A percentile compares a stretch with the other conserved stretches of the same genome.
Evolutionary conservation across 2,113 vertebrate genomes (phyloP).

Genomic region (Tringa solitaria): DNA sequence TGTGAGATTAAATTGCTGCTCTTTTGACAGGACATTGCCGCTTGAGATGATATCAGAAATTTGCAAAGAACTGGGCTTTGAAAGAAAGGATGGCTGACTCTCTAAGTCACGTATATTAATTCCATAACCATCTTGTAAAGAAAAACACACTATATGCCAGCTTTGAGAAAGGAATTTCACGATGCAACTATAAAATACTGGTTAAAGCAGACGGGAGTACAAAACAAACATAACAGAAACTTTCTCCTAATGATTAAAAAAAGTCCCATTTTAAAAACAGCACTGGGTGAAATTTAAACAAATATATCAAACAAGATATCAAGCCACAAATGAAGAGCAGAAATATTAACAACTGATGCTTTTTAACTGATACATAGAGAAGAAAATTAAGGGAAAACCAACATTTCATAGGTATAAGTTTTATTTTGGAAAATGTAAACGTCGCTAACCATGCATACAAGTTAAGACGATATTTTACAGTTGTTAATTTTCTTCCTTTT

Average conservation of each 20-base stretch:
- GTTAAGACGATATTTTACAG: constrained; percentile 76
- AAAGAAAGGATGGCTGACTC: not conserved
- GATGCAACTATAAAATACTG: not conserved
- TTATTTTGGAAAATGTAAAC: constrained; percentile 82
- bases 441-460: constrained; percentile 81
- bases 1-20: not conserved
- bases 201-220: not conserved
- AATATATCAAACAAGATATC: not conserved
- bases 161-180: not conserved
- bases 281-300: not conserved
- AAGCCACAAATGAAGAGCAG: not conserved
- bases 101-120: not conserved
- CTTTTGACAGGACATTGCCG: not conserved
- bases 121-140: not conserved
- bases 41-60: not conserved
- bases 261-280: not conserved
- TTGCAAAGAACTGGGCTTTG: not conserved
- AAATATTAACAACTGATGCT: not conserved
- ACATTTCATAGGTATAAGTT: constrained; percentile 52
- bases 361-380: not conserved
- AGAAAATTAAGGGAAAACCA: not conserved
- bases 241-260: not conserved
- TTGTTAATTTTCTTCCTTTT: constrained; percentile 66
- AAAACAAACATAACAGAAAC: not conserved
- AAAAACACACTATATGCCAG: not conserved